Evolutionary conservation across 2,888 invertebrate genomes (phyloP), one percentile per base, ranked within the genome.

Genomic region (Rosalia funebris): DNA sequence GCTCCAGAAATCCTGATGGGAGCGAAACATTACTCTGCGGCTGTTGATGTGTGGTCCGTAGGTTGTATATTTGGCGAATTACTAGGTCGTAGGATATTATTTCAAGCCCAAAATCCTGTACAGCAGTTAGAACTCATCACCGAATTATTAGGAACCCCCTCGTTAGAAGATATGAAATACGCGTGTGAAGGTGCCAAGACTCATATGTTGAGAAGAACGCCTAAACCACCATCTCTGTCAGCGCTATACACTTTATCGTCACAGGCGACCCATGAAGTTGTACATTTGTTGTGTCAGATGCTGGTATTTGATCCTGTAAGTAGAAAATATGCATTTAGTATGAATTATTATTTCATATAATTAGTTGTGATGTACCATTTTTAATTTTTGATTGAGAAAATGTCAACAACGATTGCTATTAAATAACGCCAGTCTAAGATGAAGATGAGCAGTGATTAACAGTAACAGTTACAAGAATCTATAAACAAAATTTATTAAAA

Each of bases 1-100:
- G 97, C 98, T 15, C 99, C 99, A 0, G 99, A 99, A 85, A 95
- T 99, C 75, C 86, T 99, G 62, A 98, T 99, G 98, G 99, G 99
- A 20, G 96, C 98, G 20, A 91, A 93, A 74, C 96, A 98, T 81
- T 99, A 99, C 84, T 92, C 95, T 4, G 93, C 93, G 7, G 95
- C 97, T 2, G 96, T 99, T 42, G 99, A 99, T 81, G 95, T 99
- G 54, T 99, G 99, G 99, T 96, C 96, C 39, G 98, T 99, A 42
- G 99, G 99, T 44, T 99, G 99, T 83, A 99, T 99, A 82, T 98
- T 99, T 81, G 98, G 98, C 34, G 99, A 99, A 81, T 87, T 99
- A 61, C 88, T 99, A 46, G 95, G 97, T 20, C 57, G 46, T 66
- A 86, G 97, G 74, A 98, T 99, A 72, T 87, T 99, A 70, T 99